Percentiles rank a stretch among this genome's conserved stretches.
phyloP scores from a whole-genome alignment of 2,888 invertebrate species.

The Heliconius aoede region DNA sequence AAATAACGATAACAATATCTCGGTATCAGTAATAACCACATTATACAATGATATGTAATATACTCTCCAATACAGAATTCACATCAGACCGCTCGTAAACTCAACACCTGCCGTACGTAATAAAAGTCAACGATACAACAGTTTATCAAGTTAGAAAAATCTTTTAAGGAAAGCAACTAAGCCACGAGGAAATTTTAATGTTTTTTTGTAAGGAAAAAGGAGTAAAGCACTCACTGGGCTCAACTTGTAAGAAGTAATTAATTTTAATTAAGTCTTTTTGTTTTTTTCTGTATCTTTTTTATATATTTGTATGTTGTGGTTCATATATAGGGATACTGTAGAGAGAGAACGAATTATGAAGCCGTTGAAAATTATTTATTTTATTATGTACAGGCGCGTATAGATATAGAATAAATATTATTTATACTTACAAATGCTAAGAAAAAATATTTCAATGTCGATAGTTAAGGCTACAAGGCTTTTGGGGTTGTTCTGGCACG shows the following conservation, averaged over 20 bases:
- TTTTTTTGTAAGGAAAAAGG: constrained; percentile 9
- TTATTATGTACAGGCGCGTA: rapidly evolving
- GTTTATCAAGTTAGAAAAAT: constrained; percentile 47
- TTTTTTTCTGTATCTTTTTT: background rate
- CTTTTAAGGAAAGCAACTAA: constrained; percentile 43
- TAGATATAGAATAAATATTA: too few species aligned
- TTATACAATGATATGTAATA: constrained; percentile 37
- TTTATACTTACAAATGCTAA: too few species aligned
- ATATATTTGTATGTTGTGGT: background rate
- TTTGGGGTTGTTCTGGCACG: too few species aligned
- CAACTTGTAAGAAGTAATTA: constrained; percentile 12
- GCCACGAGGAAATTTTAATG: constrained; percentile 34
- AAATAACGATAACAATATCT: background rate
- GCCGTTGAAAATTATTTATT: too few species aligned
- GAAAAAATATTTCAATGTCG: too few species aligned
- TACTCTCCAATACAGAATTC: constrained; percentile 52
- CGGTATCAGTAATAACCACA: constrained; percentile 7
- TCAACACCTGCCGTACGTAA: constrained; percentile 49
- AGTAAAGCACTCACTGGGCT: background rate
- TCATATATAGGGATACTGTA: too few species aligned
- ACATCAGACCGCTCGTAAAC: constrained; percentile 46
- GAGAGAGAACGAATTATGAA: too few species aligned
- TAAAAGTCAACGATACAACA: constrained; percentile 50
- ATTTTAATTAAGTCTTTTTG: constrained; percentile 4
- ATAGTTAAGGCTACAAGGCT: too few species aligned